Percentiles rank a stretch among this genome's conserved stretches.
Conservation (phyloP, 2,797 vertebrate genomes). For the Brachyalestes nurse region DNA sequence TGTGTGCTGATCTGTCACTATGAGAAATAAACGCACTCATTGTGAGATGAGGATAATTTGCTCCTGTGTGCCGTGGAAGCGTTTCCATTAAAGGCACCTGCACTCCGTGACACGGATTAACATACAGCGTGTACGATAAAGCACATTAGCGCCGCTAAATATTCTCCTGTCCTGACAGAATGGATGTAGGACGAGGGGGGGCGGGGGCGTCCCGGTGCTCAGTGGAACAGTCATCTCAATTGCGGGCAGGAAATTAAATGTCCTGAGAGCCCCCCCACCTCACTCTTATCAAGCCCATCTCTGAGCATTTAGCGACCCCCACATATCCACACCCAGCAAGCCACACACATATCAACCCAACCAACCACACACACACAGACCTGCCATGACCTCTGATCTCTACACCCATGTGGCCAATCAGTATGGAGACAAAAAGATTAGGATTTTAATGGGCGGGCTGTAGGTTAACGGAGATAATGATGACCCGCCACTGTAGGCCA, state of each 20-base stretch:
- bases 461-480: conserved; percentile 71
- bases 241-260: conserved; percentile 59
- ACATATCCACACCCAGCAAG: conserved; percentile 25
- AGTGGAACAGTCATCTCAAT: conserved; percentile 47
- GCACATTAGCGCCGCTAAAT: conserved; percentile 40
- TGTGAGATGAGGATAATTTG: conserved; percentile 21
- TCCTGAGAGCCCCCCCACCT: conserved; percentile 32
- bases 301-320: conserved; percentile 18
- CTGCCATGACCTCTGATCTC: conserved; percentile 1
- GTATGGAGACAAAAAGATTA: conserved; percentile 4
- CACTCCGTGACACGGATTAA: conserved; percentile 34
- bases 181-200: conserved; percentile 29
- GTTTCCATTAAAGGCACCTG: conserved; percentile 36
- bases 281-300: conserved; percentile 44
- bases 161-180: conserved; percentile 35
- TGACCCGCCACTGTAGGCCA: conserved; percentile 74
- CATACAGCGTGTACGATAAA: conserved; percentile 33
- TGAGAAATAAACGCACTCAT: conserved; percentile 16
- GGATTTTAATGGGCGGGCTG: not conserved
- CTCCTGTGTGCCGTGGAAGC: conserved; percentile 26
- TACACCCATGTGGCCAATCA: conserved; percentile 3
- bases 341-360: conserved; percentile 28
- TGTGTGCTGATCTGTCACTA: not conserved
- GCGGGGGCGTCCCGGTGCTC: conserved; percentile 31
- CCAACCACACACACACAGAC: conserved; percentile 15